phyloP scores from a whole-genome alignment of 2,113 vertebrate species.

The Synodontis membranacea region DNA sequence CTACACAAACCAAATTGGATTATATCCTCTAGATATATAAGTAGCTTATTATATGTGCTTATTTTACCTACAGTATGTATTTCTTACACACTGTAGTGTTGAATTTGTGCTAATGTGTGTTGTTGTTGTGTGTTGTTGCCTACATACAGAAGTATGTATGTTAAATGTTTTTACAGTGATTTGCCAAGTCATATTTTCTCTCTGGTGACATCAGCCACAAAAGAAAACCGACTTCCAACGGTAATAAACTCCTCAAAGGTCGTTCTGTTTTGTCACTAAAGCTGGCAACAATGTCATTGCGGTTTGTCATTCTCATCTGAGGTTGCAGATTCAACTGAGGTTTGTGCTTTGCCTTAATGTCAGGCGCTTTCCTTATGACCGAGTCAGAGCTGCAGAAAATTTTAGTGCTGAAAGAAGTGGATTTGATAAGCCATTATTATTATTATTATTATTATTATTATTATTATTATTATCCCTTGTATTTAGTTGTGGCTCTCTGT shows the following conservation, averaged over 20 bases:
- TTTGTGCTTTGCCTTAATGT: conserved; percentile 42
- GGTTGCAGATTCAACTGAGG: conserved; percentile 32
- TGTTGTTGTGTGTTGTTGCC: not conserved
- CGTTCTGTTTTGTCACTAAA: conserved; percentile 4
- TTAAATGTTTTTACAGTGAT: not conserved
- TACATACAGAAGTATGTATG: not conserved
- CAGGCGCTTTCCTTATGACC: conserved; percentile 32
- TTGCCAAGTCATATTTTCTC: not conserved
- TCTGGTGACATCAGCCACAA: not conserved
- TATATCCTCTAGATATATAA: not conserved
- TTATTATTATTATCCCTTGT: not conserved
- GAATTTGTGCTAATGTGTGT: not conserved
- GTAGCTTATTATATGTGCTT: not conserved
- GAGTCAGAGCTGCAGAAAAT: conserved; percentile 18
- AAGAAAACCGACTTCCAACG: not conserved
- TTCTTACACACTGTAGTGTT: not conserved
- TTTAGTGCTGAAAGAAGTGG: conserved; percentile 4
- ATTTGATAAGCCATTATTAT: not conserved
- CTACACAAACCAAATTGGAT: not conserved
- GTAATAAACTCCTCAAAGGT: conserved; percentile 2
- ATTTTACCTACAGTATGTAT: not conserved
- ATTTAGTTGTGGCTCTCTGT: not conserved
- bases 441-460: not conserved
- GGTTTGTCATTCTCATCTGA: conserved; percentile 18
- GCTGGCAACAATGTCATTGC: conserved; percentile 23